Evolutionary conservation across 1,140 invertebrate genomes (phyloP), one percentile per base, ranked within the genome.

Genomic region (Chelonus insularis): DNA sequence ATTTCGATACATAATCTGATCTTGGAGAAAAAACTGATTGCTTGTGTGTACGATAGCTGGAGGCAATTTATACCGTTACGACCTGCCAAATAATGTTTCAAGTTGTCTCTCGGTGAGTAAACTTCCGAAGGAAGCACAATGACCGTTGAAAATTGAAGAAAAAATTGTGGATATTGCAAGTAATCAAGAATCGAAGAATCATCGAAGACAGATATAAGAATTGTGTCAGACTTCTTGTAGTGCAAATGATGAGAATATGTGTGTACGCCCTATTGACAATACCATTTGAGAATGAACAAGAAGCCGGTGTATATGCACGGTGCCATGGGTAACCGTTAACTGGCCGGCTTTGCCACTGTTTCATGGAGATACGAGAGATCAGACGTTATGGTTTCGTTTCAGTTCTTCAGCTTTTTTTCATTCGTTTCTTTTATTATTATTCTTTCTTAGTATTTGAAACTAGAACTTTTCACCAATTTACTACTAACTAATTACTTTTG

Each of bases 281-380:
- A 34, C 58, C 58, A 60, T 60, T 60, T 60, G 34, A 54, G 58
- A 54, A 60, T 54, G 14, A 37, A 21, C 39, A 25, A 41, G 12
- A 47, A 41, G 12, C 9, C 18, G n/a, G 21, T 50, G 25, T 23
- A 20, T 32, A 36, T 41, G 18, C 43, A 61, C 39, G 36, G 18
- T 59, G 29, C 51, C 56, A 37, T 14, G 37, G 45, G 12, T 66
- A 67, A 73, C 73, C 73, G 73, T 75, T 75, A 75, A 60, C 60
- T 75, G 73, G 73, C 73, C 73, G 73, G 72, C 72, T 75, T 75
- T 75, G 61, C 48, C 57, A 64, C 66, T 64, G 68, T 71, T 71
- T 69, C 62, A 60, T 64, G 60, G 63, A 68, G 68, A 71, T 65
- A 34, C 20, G 34, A n/a, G 66, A 70, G 23, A 29, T 58, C 54